Conservation (phyloP, 2,113 vertebrate genomes). For the Lasiurus cinereus region DNA sequence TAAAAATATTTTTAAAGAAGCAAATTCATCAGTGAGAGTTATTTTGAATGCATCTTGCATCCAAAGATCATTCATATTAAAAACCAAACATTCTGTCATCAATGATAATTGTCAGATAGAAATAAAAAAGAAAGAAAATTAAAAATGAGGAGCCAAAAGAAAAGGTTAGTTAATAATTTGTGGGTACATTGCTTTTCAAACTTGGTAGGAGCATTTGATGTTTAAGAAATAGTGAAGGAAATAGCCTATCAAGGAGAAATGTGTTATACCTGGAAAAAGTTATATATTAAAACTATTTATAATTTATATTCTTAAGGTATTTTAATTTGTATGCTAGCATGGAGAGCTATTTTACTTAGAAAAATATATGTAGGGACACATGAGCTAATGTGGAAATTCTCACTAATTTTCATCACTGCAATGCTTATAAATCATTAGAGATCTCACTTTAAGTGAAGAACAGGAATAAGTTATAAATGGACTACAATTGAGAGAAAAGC, state of each 20-base stretch:
- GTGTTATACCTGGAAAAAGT: slow-evolving; percentile 19
- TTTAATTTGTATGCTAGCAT: neutral
- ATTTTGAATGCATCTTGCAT: neutral
- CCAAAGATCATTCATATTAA: slow-evolving; percentile 31
- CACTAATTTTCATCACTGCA: slow-evolving; percentile 11
- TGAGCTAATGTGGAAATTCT: neutral
- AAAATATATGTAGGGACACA: neutral
- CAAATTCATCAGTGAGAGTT: neutral
- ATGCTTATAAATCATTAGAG: neutral
- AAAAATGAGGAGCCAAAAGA: neutral
- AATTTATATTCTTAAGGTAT: slow-evolving; percentile 26
- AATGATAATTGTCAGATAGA: neutral
- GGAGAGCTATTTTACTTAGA: neutral
- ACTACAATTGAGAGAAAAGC: neutral
- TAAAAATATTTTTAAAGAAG: neutral
- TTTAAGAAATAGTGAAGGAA: slow-evolving; percentile 18
- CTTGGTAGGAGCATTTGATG: neutral
- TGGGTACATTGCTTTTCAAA: neutral
- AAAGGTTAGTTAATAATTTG: neutral
- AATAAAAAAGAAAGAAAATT: slow-evolving; percentile 44
- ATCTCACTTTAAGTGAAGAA: slow-evolving; percentile 8
- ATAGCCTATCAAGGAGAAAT: slow-evolving; percentile 16
- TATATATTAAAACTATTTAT: neutral
- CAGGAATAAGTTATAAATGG: neutral
- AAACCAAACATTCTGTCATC: neutral